A percentile compares a stretch with the other conserved stretches of the same genome.
These are phyloP conservation scores for Vicugna pacos DNA, from an alignment of 2,113 vertebrate genomes.

Conservation along the genomic window DNA sequence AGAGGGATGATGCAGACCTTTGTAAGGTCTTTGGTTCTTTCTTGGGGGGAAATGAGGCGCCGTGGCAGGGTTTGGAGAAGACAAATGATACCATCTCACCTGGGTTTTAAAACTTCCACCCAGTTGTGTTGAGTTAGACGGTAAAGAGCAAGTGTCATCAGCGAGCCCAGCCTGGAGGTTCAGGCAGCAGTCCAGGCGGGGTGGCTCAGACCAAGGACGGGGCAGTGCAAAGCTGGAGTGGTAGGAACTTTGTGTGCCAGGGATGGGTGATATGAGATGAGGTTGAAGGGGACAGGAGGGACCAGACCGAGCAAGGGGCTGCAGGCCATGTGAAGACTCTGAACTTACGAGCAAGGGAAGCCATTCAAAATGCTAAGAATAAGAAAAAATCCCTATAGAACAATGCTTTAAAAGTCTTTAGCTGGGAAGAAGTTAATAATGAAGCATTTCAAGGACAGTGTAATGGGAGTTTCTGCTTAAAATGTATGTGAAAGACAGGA, in stretches of 20 bases:
- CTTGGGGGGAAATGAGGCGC: background rate
- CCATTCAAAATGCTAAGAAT: conserved; percentile 11
- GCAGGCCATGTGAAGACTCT: background rate
- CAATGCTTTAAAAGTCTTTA: conserved; percentile 33
- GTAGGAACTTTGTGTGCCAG: background rate
- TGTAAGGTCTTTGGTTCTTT: background rate
- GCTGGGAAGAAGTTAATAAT: conserved; percentile 54
- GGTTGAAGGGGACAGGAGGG: background rate
- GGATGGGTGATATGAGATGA: background rate
- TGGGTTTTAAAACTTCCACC: background rate
- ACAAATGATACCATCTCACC: background rate
- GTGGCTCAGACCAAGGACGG: background rate
- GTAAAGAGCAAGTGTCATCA: background rate
- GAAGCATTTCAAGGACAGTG: conserved; percentile 10
- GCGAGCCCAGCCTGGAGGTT: background rate
- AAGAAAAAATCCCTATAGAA: background rate
- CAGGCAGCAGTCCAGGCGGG: background rate
- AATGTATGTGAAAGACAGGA: background rate
- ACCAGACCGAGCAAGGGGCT: background rate
- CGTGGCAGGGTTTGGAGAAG: background rate
- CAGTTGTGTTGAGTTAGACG: background rate
- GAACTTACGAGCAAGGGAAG: background rate
- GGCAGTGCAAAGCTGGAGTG: background rate
- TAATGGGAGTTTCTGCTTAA: conserved; percentile 47
- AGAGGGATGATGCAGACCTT: background rate